Percentiles rank a stretch among this genome's conserved stretches.
Conservation (phyloP, 2,797 vertebrate species). For the Steatocranus sp. region DNA sequence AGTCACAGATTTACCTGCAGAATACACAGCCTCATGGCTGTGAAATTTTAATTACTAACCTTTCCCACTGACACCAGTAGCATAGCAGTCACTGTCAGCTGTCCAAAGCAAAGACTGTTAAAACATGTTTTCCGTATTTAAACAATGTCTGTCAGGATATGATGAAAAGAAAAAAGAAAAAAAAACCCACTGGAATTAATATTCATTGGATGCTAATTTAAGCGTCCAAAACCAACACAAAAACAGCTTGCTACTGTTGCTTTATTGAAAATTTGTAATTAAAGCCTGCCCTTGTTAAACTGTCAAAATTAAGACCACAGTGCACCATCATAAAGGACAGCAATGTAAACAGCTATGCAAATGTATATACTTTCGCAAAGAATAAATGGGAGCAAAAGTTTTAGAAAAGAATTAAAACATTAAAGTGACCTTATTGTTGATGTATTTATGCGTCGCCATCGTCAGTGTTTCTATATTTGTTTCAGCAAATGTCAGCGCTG, state of each 20-base stretch:
- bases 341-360: not conserved
- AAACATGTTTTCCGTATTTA: not conserved
- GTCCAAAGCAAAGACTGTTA: not conserved
- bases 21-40: not conserved
- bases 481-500: constrained; percentile 1
- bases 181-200: not conserved
- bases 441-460: not conserved
- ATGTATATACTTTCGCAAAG: not conserved
- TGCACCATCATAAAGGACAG: not conserved
- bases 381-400: not conserved
- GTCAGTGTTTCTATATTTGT: not conserved
- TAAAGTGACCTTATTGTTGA: not conserved
- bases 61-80: not conserved
- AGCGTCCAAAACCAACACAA: not conserved
- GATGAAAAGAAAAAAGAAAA: not conserved
- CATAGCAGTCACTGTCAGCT: not conserved
- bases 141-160: not conserved
- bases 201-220: not conserved
- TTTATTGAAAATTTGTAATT: not conserved
- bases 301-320: not conserved
- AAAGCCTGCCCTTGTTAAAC: not conserved
- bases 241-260: not conserved
- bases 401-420: not conserved
- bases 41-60: constrained; percentile 12
- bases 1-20: not conserved